Conservation (phyloP, 2,888 invertebrate genomes). For the Apantesis nais region DNA sequence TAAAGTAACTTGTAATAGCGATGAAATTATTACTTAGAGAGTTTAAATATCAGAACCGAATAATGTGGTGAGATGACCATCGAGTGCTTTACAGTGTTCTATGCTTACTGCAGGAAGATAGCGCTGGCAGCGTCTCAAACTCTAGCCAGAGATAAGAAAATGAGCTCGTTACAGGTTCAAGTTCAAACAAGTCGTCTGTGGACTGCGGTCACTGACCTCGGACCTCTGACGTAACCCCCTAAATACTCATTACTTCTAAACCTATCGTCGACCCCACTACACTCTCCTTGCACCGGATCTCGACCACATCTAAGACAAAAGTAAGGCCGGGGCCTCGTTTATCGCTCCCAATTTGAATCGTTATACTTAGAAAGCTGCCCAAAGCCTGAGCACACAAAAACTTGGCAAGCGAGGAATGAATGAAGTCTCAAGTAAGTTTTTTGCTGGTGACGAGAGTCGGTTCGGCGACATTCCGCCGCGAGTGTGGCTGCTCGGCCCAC, state of each 20-base stretch:
- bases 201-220: conserved; percentile 57
- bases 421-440: conserved; percentile 43
- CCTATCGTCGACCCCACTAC: conserved; percentile 11
- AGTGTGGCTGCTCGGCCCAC: conserved; percentile 21
- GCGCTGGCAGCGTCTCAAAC: background rate
- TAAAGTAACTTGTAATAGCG: too few species aligned
- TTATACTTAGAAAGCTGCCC: conserved; percentile 37
- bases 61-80: background rate
- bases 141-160: background rate
- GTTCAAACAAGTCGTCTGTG: conserved; percentile 55
- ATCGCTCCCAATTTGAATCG: conserved; percentile 40
- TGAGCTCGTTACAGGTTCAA: conserved; percentile 57
- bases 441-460: conserved; percentile 27
- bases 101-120: background rate
- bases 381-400: conserved; percentile 41
- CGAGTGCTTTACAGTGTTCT: background rate
- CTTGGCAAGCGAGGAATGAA: conserved; percentile 43
- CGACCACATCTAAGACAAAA: background rate
- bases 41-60: background rate
- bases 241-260: conserved; percentile 36
- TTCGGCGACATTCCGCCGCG: conserved; percentile 33
- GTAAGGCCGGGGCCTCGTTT: conserved; percentile 2
- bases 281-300: background rate
- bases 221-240: conserved; percentile 49
- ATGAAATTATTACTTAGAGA: too few species aligned